Conservation (phyloP, 2,113 vertebrate genomes). For the Malurus alboscapulatus region DNA sequence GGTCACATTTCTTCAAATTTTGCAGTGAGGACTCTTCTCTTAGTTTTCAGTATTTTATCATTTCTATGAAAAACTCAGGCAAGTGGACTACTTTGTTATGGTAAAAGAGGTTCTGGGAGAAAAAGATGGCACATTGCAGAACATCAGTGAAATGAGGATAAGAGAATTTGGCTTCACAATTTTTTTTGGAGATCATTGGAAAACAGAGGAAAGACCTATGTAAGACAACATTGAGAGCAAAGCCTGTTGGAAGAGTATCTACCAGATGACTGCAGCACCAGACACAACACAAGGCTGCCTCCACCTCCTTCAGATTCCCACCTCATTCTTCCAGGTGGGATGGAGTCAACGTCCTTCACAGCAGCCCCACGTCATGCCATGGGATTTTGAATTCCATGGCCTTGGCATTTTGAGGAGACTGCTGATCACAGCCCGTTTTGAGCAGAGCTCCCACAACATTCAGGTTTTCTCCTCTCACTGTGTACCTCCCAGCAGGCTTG, state of each 20-base stretch:
- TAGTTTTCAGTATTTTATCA: neutral
- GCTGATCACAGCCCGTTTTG: neutral
- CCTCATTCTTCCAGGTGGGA: neutral
- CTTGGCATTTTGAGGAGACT: neutral
- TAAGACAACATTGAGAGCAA: neutral
- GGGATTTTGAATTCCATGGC: too few species aligned
- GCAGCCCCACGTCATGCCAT: fast-evolving
- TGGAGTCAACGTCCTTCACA: neutral
- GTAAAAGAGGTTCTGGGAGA: neutral
- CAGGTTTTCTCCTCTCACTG: neutral
- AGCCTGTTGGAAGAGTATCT: neutral
- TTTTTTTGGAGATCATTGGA: neutral
- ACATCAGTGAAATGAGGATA: fast-evolving
- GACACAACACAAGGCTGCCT: neutral
- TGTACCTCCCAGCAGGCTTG: neutral
- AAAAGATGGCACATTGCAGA: neutral
- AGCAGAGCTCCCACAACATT: fast-evolving
- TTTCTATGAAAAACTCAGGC: neutral
- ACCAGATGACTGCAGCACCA: neutral
- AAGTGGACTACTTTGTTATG: neutral
- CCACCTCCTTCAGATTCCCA: neutral
- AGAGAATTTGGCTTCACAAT: neutral
- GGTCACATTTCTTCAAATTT: neutral
- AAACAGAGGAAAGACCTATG: neutral
- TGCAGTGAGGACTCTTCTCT: neutral